phyloP scores from a whole-genome alignment of 2,113 vertebrate species.

The Coptodon bakossiorum region DNA sequence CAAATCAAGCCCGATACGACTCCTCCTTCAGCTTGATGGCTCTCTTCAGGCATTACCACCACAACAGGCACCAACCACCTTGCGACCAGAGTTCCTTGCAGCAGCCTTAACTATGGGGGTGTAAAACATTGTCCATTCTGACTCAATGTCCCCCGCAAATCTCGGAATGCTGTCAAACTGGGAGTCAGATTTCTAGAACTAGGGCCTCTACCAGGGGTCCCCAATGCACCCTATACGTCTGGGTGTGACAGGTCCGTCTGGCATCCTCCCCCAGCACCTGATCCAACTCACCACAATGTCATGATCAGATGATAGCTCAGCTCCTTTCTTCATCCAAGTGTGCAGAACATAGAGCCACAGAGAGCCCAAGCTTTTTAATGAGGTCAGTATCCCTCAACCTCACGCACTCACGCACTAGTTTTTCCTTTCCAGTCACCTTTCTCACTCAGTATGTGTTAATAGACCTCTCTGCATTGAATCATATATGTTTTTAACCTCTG shows the following conservation, averaged over 20 bases:
- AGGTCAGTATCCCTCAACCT: background rate
- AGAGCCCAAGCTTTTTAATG: background rate
- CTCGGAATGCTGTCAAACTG: rapidly evolving
- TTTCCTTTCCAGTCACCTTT: too few relatives aligned
- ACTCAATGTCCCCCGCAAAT: background rate
- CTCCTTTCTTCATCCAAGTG: background rate
- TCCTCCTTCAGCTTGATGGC: background rate
- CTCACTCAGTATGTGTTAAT: too few relatives aligned
- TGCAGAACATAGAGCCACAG: background rate
- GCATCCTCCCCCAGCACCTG: background rate
- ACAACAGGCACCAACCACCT: background rate
- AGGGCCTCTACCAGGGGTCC: background rate
- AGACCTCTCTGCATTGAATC: too few relatives aligned
- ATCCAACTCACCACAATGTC: background rate
- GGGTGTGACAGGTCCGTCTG: background rate
- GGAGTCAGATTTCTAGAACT: background rate
- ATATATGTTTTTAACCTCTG: too few relatives aligned
- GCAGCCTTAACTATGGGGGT: background rate
- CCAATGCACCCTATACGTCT: background rate
- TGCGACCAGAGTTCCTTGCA: background rate
- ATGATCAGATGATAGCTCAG: background rate
- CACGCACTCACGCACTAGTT: too few relatives aligned
- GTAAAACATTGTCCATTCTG: background rate
- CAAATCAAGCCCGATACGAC: background rate
- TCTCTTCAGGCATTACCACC: background rate